phyloP scores from a whole-genome alignment of 2,888 invertebrate genomes.

The Theodoxus fluviatilis region DNA sequence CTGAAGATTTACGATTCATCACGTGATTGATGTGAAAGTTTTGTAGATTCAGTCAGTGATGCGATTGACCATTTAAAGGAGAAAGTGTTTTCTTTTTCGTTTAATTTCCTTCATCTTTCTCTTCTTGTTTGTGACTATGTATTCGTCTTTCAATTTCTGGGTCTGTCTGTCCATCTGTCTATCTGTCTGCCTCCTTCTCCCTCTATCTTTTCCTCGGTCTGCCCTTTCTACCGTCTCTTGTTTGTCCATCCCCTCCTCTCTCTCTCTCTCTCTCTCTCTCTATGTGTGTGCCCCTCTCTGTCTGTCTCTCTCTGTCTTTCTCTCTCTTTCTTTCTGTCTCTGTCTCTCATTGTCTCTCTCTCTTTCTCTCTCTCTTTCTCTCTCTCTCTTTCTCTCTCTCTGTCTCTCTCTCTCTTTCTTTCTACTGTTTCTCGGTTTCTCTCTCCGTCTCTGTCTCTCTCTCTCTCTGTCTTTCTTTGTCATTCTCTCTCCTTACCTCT shows the following conservation, averaged over 20 bases:
- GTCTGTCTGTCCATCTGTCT: background rate
- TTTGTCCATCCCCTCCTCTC: background rate
- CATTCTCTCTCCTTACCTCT: conserved; percentile 1
- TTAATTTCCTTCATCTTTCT: no score
- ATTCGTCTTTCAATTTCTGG: background rate
- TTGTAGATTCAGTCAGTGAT: no score
- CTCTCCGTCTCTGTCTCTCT: background rate
- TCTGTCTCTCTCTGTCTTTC: background rate
- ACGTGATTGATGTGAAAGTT: no score
- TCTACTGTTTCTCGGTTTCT: background rate
- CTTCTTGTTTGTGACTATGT: no score
- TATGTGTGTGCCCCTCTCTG: background rate
- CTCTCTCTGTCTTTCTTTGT: background rate
- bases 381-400: background rate
- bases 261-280: background rate
- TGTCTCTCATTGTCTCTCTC: background rate
- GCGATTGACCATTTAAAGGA: no score
- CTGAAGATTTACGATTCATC: no score
- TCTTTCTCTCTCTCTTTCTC: background rate
- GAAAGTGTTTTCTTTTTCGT: no score
- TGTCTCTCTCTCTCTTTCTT: conserved; percentile 8
- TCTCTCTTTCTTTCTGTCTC: no score
- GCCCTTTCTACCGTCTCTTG: background rate
- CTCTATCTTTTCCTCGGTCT: background rate
- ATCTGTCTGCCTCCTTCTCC: background rate